Conservation (phyloP, 2,113 vertebrate species). For the Saguinus imperator region DNA sequence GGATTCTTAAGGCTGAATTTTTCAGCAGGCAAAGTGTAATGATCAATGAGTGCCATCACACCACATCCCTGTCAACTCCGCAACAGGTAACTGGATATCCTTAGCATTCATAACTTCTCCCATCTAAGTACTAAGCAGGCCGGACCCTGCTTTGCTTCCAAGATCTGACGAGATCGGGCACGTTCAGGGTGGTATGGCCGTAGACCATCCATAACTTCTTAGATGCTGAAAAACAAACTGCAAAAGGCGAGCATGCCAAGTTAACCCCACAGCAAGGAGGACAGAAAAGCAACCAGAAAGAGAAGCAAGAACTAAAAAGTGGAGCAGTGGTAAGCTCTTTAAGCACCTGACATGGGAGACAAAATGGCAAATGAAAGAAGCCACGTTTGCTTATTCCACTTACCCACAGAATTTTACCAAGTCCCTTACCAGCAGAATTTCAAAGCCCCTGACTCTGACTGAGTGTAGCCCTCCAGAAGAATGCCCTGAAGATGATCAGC, state of each 20-base stretch:
- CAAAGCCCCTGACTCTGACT: background rate
- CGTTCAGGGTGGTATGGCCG: no score
- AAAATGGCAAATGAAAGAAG: background rate
- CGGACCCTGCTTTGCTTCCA: no score
- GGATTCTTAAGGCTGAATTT: background rate
- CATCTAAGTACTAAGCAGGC: no score
- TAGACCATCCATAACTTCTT: background rate
- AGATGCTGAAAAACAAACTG: background rate
- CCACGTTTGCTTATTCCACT: background rate
- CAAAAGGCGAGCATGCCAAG: background rate
- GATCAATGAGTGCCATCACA: background rate
- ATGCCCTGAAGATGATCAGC: background rate
- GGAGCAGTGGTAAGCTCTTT: background rate
- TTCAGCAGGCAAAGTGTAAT: background rate
- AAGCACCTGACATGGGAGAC: background rate
- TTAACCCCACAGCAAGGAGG: background rate
- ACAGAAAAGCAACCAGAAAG: background rate
- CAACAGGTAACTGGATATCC: background rate
- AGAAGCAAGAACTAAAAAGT: background rate
- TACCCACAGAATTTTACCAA: background rate
- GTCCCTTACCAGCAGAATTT: background rate
- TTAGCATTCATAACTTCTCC: background rate
- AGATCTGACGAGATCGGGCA: no score
- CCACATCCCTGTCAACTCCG: background rate
- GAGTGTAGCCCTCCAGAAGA: background rate